Base-by-base conservation (phyloP, 2,888 invertebrate species). In the Drosophila monieri region DNA sequence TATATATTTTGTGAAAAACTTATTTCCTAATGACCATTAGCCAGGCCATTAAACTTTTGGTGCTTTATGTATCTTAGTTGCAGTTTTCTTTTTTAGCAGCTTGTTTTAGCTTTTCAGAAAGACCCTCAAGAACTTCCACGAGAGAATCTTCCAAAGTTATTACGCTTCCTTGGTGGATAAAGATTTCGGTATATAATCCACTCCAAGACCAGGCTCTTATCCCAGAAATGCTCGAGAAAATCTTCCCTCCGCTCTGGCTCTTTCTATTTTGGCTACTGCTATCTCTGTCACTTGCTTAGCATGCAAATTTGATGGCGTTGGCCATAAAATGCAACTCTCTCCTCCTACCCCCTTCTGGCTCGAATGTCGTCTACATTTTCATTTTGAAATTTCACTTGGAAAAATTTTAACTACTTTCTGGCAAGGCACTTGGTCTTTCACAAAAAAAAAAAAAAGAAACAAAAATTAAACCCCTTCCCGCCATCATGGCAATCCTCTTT, bases 391-490 rank as follows among this genome's bases (percentile, higher is more conserved):
- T 79, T 87, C 70, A 79, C 77, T 85, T 84, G 81, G 76, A 68
- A 81, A 80, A 74, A 76, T 78, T 85, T 85, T 81, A 80, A 86
- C 85, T 83, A 84, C 80, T 80, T 84, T 84, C 69, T 58, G 62
- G 69, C 71, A 51, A 57, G 53, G 53, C 53, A 52, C 57, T 52
- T 53, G 57, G 39, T 15, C 25, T 39, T 51, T 18, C n/a, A n/a
- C n/a, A n/a, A n/a, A n/a, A n/a, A n/a, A n/a, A n/a, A n/a, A n/a
- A n/a, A n/a, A n/a, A n/a, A n/a, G n/a, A n/a, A 14, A 51, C 23
- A 52, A 21, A 56, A 56, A 35, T 35, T 35, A 35, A 35, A 35
- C n/a, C 60, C 64, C 59, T 69, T 74, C 3, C 39, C 15, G n/a
- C 41, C 37, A 12, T 15, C 55, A 55, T 18, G 49, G 43, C 54